A percentile compares a stretch with the other conserved stretches of the same genome.
Evolutionary conservation across 2,113 vertebrate species (phyloP).

Genomic region (Cephalopterus ornatus): DNA sequence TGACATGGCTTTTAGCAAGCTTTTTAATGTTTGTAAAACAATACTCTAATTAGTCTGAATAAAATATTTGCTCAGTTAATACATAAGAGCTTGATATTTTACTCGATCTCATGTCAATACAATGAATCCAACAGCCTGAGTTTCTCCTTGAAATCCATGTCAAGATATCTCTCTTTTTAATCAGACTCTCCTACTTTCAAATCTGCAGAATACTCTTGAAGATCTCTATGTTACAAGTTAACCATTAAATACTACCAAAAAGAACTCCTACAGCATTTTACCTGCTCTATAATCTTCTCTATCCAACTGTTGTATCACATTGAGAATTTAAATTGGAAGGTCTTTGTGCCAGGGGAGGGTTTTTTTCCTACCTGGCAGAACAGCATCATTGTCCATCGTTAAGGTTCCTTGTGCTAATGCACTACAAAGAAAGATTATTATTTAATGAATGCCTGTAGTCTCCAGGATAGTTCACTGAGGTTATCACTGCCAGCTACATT

Average conservation of each 20-base stretch:
- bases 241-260: neutral
- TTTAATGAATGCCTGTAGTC: slow-evolving; percentile 1
- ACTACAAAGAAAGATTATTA: slow-evolving; percentile 27
- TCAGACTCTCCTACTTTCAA: neutral
- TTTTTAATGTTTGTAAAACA: slow-evolving; percentile 21
- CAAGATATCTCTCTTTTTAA: neutral
- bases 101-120: neutral
- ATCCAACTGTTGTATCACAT: neutral
- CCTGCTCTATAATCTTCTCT: neutral
- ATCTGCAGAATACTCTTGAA: neutral
- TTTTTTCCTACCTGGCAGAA: neutral
- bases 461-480: neutral
- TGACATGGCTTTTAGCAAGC: neutral
- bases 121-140: neutral
- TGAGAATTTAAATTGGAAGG: slow-evolving; percentile 3
- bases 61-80: slow-evolving; percentile 33
- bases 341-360: neutral
- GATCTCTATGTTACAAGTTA: neutral
- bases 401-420: neutral
- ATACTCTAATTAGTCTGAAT: neutral
- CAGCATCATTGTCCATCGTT: neutral
- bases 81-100: neutral
- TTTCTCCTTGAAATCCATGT: neutral
- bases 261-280: neutral
- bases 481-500: neutral